Percentiles rank a stretch among this genome's conserved stretches.
Conservation (phyloP, 1,140 invertebrate species). For the Chymomyza costata region DNA sequence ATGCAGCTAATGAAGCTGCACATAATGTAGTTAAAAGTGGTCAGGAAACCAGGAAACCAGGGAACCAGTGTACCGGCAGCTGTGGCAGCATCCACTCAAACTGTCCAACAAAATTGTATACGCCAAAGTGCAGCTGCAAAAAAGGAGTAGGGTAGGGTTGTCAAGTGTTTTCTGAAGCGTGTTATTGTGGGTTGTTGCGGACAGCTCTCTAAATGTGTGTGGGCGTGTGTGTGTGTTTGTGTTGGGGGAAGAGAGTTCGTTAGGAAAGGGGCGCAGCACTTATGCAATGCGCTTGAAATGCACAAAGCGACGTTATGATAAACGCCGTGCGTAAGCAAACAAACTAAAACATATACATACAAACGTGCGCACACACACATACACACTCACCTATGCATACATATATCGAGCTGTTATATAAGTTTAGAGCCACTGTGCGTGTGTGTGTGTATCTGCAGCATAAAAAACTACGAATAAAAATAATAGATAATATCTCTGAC, state of each 20-base stretch:
- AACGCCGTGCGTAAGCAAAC: neutral
- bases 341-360: no score
- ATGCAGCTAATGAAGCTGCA: no score
- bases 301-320: constrained; percentile 9
- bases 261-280: neutral
- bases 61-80: no score
- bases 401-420: constrained; percentile 26
- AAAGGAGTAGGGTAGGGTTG: no score
- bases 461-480: neutral
- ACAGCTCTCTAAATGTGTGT: neutral
- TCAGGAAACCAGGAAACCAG: no score
- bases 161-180: no score
- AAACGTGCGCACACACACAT: constrained; percentile 3
- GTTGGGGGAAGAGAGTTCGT: neutral
- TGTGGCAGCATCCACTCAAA: no score
- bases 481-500: constrained; percentile 32
- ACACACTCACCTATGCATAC: neutral
- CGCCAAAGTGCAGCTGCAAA: no score
- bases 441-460: constrained; percentile 11
- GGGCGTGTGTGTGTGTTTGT: constrained; percentile 17
- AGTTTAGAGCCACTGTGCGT: no score
- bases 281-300: constrained; percentile 27
- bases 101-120: no score
- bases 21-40: no score
- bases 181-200: no score